These are phyloP conservation scores for Hanleya hanleyi DNA, from an alignment of 2,888 invertebrate species.

Conservation along the genomic window DNA sequence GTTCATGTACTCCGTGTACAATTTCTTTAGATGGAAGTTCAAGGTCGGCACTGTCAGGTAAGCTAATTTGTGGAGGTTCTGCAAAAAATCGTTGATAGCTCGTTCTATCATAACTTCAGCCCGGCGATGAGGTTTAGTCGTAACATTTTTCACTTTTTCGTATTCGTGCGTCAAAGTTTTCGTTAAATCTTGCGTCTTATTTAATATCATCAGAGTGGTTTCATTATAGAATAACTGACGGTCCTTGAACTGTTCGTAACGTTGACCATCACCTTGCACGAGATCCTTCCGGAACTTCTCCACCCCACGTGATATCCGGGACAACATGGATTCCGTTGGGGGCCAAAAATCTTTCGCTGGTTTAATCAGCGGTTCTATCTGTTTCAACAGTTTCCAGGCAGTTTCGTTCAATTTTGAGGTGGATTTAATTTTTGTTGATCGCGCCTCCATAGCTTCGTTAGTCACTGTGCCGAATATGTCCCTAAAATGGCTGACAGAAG, in stretches of 20 bases:
- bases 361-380: neutral
- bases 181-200: neutral
- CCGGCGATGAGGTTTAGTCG: neutral
- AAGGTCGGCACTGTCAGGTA: neutral
- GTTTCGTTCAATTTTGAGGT: slow-evolving; percentile 2
- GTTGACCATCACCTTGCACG: neutral
- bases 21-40: neutral
- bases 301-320: neutral
- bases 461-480: neutral
- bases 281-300: neutral
- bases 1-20: neutral
- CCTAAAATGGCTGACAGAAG: neutral
- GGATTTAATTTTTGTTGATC: neutral
- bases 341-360: neutral
- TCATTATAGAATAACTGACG: neutral
- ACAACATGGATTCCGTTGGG: neutral
- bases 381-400: neutral
- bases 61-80: neutral
- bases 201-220: neutral
- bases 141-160: neutral
- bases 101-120: neutral
- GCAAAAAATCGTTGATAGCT: neutral
- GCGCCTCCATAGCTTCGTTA: neutral
- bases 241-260: neutral
- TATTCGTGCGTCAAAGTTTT: neutral